phyloP scores from a whole-genome alignment of 2,113 vertebrate genomes.

The Rhinoptilus africanus region DNA sequence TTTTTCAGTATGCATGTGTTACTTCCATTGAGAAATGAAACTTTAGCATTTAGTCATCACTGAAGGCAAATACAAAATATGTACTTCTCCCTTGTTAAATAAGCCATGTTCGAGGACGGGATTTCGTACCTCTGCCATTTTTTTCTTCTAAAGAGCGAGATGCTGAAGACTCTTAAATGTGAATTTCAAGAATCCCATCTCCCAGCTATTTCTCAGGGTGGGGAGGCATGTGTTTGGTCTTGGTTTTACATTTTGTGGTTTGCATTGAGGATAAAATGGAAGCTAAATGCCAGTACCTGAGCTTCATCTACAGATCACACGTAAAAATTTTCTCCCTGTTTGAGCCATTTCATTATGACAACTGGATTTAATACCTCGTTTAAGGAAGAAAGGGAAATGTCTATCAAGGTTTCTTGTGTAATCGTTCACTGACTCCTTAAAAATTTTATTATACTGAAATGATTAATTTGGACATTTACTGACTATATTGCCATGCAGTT shows the following conservation, averaged over 20 bases:
- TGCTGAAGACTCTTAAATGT: neutral
- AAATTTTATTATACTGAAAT: neutral
- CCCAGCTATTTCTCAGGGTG: neutral
- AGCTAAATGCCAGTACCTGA: neutral
- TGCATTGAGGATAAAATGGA: neutral
- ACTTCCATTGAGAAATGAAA: neutral
- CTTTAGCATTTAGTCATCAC: neutral
- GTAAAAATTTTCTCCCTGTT: neutral
- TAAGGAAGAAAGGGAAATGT: neutral
- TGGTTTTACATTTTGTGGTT: neutral
- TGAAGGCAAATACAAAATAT: neutral
- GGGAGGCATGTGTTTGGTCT: neutral
- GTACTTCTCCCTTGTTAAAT: neutral
- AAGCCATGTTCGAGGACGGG: neutral
- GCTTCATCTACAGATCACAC: neutral
- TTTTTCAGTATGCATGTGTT: neutral
- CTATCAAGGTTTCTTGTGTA: neutral
- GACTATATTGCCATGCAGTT: neutral
- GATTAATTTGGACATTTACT: neutral
- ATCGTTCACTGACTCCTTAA: neutral
- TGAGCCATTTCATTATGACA: neutral
- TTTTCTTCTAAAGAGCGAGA: neutral
- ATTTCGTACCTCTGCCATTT: neutral
- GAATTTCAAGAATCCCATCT: neutral
- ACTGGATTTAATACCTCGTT: neutral